A percentile compares a stretch with the other conserved stretches of the same genome.
Conservation (phyloP, 1,140 invertebrate species). For the Euura saliciscinereae region DNA sequence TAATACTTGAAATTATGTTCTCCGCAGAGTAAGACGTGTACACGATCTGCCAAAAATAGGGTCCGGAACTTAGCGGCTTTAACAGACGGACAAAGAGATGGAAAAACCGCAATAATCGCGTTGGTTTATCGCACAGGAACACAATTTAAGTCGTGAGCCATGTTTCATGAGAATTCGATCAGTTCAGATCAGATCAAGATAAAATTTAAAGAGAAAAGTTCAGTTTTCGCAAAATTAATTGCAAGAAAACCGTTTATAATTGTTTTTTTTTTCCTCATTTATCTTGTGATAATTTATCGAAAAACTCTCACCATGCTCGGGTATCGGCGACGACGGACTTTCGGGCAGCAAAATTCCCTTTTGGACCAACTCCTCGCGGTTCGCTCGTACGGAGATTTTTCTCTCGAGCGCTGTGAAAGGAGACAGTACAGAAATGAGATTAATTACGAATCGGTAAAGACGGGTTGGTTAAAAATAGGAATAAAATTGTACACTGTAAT, state of each 20-base stretch:
- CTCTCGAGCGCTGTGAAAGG: conserved; percentile 87
- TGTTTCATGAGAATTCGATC: no score
- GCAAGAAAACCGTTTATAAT: no score
- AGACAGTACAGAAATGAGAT: conserved; percentile 28
- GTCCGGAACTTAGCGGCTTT: no score
- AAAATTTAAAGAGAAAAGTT: neutral
- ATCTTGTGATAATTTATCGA: neutral
- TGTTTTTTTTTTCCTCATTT: neutral
- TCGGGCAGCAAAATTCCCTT: conserved; percentile 94
- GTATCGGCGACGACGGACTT: conserved; percentile 80
- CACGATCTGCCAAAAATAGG: no score
- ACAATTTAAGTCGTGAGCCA: no score
- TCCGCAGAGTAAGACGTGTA: no score
- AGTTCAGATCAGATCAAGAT: no score
- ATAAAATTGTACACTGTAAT: neutral
- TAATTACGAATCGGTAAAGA: neutral
- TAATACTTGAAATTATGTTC: neutral
- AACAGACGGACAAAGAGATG: no score
- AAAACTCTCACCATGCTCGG: conserved; percentile 73
- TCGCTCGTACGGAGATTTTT: conserved; percentile 96
- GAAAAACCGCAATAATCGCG: no score
- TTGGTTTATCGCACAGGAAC: no score
- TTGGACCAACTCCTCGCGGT: conserved; percentile 94
- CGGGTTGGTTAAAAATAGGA: neutral
- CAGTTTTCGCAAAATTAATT: neutral